Base-by-base conservation (phyloP, 2,888 invertebrate species). In the Drosophila sordidula region DNA sequence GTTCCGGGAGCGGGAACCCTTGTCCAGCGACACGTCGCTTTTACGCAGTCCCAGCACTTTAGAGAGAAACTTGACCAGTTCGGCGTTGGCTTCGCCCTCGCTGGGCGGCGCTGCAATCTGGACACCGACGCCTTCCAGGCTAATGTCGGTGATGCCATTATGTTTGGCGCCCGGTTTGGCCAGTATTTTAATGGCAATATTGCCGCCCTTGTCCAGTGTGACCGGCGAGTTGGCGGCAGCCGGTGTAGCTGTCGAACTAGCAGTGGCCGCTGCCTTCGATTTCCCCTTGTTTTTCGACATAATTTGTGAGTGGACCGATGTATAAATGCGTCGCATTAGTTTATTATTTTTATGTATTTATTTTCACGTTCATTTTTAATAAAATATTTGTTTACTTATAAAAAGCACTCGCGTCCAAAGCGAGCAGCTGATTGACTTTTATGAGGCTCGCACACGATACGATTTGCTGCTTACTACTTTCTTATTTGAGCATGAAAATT, bases 51-150 rank as follows among this genome's bases (percentile, higher is more conserved):
- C 94, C 36, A 97, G 91, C n/a, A 96, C 92, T 73, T 94, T 93
- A 0, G 96, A 93, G 50, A 97, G 91, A 86, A 94, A 96, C 90
- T 95, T 95, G 0, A 96, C 93, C 8, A 97, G 93, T 89, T 96
- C 96, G 0, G 94, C 93, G 86, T 97, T 97, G 11, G 97, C 96
- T 92, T 96, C 96, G 3, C 97, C 97, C 87, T 97, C 96, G 4
- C 95, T 94, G 0, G 97, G 96, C n/a, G 96, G 96, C 1, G 96
- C 96, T 64, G 95, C 94, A 73, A 97, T 96, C 90, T 96, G 95
- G 12, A 96, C 93, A n/a, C 95, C 95, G 26, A 97, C 93, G 8
- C 94, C 94, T 87, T 96, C 96, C 1, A 91, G 90, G 2, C 93
- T 92, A 52, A 95, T 93, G 81, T 94, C 94, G 68, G 95, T 95